Evolutionary conservation across 2,113 vertebrate genomes (phyloP).

Genomic region (Calidris pygmaea): DNA sequence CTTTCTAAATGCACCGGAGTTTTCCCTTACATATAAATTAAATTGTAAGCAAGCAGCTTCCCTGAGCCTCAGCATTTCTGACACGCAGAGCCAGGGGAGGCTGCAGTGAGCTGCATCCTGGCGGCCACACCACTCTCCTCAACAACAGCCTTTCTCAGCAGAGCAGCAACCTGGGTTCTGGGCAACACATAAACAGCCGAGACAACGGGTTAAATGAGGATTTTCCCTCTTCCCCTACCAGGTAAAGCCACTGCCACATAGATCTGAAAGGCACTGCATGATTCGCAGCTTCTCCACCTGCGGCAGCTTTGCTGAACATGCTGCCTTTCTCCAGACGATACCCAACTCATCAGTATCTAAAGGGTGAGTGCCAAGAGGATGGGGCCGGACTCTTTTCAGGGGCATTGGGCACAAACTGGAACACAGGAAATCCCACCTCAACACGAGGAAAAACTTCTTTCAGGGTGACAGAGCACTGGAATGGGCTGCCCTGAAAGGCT

Average conservation of each 20-base stretch:
- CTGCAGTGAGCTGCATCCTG: accelerated
- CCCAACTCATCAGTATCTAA: not conserved
- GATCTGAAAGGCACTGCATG: accelerated
- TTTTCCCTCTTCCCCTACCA: not conserved
- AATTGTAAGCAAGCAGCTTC: not conserved
- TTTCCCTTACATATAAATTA: not conserved
- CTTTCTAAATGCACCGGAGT: not conserved
- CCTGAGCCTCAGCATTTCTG: not conserved
- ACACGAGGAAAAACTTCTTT: not conserved
- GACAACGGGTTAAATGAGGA: accelerated
- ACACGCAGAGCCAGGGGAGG: not conserved
- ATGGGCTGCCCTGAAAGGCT: not conserved
- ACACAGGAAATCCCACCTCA: not conserved
- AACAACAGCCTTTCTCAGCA: not conserved
- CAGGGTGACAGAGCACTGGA: not conserved
- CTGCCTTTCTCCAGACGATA: not conserved
- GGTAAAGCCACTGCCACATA: not conserved
- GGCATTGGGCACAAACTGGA: not conserved
- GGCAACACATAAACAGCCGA: not conserved
- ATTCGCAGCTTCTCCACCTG: not conserved
- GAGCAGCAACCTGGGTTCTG: not conserved
- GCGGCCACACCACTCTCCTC: not conserved
- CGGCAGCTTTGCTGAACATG: accelerated
- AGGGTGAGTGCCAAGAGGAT: not conserved
- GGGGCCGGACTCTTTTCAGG: not conserved